Base-by-base conservation (phyloP, 2,888 invertebrate genomes). In the Pocota personata region DNA sequence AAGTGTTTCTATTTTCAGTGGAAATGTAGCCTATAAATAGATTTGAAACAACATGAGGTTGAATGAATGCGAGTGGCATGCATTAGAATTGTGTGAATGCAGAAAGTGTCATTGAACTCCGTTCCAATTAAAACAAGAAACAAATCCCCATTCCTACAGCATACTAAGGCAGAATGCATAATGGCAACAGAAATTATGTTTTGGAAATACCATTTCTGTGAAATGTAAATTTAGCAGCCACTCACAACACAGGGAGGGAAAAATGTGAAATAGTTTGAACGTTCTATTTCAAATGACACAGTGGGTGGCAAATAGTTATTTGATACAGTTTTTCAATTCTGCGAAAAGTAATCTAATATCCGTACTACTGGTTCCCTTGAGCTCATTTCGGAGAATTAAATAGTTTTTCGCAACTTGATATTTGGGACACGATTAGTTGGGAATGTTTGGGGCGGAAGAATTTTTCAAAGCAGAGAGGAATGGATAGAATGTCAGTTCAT, bases 61-160 rank as follows among this genome's bases (percentile, higher is more conserved):
- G 52, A 52, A 16, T 69, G 67, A 40, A 37, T 77, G 40, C 67
- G 46, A 19, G 24, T 62, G 5, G 40, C 3, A 4, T 43, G 24
- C 43, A 57, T 46, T 40, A n/a, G 50, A 40, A 52, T 67, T 30
- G 58, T 37, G 16, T 67, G 52, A 14, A 37, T 16, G 37, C 67
- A 52, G 48, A 32, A 58, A 43, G 21, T 37, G 77, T 77, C 77
- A 60, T 69, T 77, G 77, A 77, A 69, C 77, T 14, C 67, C 69
- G 67, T 30, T 77, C 50, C 37, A 77, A 30, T 50, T 69, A 50
- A 58, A 27, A 21, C 43, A 32, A 14, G 48, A 21, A 14, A 58
- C 14, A 55, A 24, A 27, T 24, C n/a, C 14, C 10, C n/a, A 37
- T 19, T n/a, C 7, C 21, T n/a, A n/a, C 21, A 62, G 40, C 8